Evolutionary conservation across 2,888 invertebrate species (phyloP).

Genomic region (Metacarcinus magister): DNA sequence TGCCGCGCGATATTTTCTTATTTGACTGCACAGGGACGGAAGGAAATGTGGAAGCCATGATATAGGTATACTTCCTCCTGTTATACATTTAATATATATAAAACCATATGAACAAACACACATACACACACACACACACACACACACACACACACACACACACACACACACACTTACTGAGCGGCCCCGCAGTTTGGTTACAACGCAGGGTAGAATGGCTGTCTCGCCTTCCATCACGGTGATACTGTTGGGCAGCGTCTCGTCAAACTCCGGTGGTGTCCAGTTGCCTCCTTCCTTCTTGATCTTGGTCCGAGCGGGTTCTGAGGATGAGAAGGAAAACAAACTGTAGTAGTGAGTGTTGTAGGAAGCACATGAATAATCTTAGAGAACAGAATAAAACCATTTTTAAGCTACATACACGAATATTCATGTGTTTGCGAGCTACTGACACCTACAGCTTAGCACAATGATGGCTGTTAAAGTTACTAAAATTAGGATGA

Average conservation of each 20-base stretch:
- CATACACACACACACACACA: not conserved
- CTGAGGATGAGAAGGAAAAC: not conserved
- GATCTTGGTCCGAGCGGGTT: constrained; percentile 48
- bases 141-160: constrained; percentile 39
- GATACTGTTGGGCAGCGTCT: constrained; percentile 65
- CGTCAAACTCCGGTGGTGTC: constrained; percentile 77
- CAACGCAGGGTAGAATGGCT: constrained; percentile 70
- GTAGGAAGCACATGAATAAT: not conserved
- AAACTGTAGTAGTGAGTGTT: not conserved
- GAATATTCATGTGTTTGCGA: no score
- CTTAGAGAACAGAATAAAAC: no score
- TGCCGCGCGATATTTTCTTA: not conserved
- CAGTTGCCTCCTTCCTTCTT: constrained; percentile 75
- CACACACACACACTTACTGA: constrained; percentile 69
- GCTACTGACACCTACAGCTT: no score
- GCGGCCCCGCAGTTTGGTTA: constrained; percentile 73
- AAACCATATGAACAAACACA: not conserved
- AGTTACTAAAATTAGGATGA: no score
- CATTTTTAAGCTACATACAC: no score
- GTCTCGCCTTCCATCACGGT: constrained; percentile 78
- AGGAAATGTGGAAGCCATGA: not conserved
- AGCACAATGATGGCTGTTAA: no score
- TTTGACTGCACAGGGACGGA: not conserved
- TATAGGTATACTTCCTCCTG: not conserved
- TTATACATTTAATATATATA: not conserved